Base-by-base conservation (phyloP, 1,140 invertebrate species). In the Pachypsylla venusta region DNA sequence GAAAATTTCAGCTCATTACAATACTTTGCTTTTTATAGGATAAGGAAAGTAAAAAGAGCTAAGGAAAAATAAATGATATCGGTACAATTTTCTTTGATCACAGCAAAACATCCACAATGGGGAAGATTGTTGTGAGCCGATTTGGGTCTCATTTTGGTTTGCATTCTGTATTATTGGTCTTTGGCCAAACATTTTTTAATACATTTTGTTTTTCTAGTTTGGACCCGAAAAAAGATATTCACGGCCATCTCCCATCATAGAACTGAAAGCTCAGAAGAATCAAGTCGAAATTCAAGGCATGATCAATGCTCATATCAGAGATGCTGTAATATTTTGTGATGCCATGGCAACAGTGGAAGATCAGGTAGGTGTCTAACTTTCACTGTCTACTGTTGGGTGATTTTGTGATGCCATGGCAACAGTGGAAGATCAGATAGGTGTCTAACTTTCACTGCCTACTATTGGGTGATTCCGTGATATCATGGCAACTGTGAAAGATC, bases 391-490 rank as follows among this genome's bases (percentile, higher is more conserved):
- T 68, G 90, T 85, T 14, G 89, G 90, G 0, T 93, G 93, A 1
- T 80, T 98, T 70, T 93, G 91, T 68, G 87, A 95, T 67, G 88
- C 90, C 62, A 77, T 97, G 53, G 78, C 82, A 28, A 93, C 92
- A 74, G 73, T 98, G 59, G 89, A 97, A 71, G 74, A 81, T 25
- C 74, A 76, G 67, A 77, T 83, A 67, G 65, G 57, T 63, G 56
- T 20, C 25, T 16, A 28, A 24, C n/a, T 22, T 10, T 61, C 53
- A 54, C 53, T 22, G 13, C 55, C 30, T 42, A 39, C 48, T 68
- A 90, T 85, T 14, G 89, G 90, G 0, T 93, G 93, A 1, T 80
- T 98, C 70, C 93, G 91, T 68, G 87, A 95, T 67, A 88, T 90
- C 62, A 77, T 97, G 53, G 78, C 82, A 28, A 93, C 92, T 74